Conservation (phyloP, 2,797 vertebrate species). For the Liparis tanakae region DNA sequence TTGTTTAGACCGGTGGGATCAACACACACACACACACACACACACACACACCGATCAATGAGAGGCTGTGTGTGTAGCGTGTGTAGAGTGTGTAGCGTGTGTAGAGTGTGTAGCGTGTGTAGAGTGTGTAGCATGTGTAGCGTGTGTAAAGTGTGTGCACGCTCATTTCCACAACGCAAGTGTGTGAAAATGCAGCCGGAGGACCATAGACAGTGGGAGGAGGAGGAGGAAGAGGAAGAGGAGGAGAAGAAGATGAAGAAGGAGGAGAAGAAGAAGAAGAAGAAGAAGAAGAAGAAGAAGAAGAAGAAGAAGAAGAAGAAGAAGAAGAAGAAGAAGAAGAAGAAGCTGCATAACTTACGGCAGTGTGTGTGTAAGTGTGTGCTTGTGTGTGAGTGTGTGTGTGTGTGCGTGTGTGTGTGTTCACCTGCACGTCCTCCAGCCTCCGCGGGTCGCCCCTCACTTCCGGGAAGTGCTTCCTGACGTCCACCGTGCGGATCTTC, state of each 20-base stretch:
- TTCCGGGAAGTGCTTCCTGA: conserved; percentile 94
- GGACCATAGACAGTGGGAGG: background rate
- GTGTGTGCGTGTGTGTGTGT: conserved; percentile 5
- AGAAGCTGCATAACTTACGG: background rate
- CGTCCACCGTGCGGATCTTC: conserved; percentile 91
- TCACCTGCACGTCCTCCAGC: conserved; percentile 91
- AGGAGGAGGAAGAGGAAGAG: background rate
- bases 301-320: too few relatives aligned
- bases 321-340: background rate
- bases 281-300: too few relatives aligned
- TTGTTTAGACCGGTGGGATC: background rate
- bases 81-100: background rate
- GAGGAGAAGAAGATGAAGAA: too few relatives aligned
- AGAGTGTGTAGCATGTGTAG: too few relatives aligned
- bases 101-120: too few relatives aligned
- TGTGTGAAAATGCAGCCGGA: background rate
- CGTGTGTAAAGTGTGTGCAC: background rate
- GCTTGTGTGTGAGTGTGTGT: conserved; percentile 9
- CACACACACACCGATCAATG: background rate
- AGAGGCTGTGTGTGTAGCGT: background rate
- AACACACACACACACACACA: background rate
- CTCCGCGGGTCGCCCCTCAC: conserved; percentile 90
- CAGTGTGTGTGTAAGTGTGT: background rate
- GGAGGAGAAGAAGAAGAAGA: too few relatives aligned
- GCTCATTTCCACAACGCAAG: background rate